Conservation (phyloP, 2,113 vertebrate genomes). For the western clawed frog (Xenopus tropicalis) region UCB_Xtro_10.0 CM004445.2:46725001-46725500, state of each 20-base stretch:
- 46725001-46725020: too few species aligned
- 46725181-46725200: not conserved
- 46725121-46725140: not conserved
- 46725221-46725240: conserved; percentile 7
- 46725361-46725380: conserved; percentile 29
- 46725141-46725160: not conserved
- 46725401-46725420: conserved; percentile 38
- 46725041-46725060: too few species aligned
- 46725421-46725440: conserved; percentile 22
- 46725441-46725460: not conserved
- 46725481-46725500: too few species aligned
- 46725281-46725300: not conserved
- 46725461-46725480: not conserved
- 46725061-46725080: too few species aligned
- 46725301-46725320: not conserved
- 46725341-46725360: conserved; percentile 3
- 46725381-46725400: conserved; percentile 26
- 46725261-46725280: not conserved
- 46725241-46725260: not conserved
- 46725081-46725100: not conserved
- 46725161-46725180: not conserved
- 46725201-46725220: not conserved
- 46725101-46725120: not conserved
- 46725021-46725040: too few species aligned
- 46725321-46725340: not conserved